Evolutionary conservation across 2,113 vertebrate species (phyloP).

Genomic region (Mus spicilegus): DNA sequence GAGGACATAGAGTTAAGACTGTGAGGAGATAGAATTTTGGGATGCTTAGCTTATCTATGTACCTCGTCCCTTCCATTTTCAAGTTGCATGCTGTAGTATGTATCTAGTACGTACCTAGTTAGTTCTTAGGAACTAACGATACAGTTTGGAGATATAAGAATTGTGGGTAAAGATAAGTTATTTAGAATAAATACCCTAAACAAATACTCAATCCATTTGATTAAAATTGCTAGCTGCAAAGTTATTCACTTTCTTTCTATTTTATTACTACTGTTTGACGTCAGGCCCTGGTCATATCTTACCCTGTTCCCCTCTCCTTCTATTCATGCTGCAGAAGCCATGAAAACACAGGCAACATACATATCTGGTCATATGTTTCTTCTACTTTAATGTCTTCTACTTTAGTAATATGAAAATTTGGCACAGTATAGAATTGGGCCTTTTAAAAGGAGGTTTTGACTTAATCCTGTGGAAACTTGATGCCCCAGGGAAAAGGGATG

Average conservation of each 20-base stretch:
- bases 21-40: not conserved
- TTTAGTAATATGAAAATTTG: not conserved
- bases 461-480: too few relatives aligned
- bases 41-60: not conserved
- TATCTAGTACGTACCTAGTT: not conserved
- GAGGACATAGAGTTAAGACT: not conserved
- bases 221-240: conserved; percentile 14
- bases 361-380: not conserved
- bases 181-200: not conserved
- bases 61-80: not conserved
- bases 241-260: not conserved
- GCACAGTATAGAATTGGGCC: not conserved
- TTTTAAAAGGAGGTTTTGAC: not conserved
- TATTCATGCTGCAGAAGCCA: not conserved
- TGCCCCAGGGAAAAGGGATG: too few relatives aligned
- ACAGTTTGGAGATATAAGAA: not conserved
- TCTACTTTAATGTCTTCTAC: not conserved
- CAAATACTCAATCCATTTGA: conserved; percentile 3
- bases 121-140: not conserved
- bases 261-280: not conserved
- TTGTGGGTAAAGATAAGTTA: not conserved
- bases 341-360: not conserved
- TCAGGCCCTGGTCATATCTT: not conserved
- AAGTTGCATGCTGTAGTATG: not conserved
- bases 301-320: not conserved